Conservation (phyloP, 1,140 invertebrate genomes). For the Sycophila sp. region DNA sequence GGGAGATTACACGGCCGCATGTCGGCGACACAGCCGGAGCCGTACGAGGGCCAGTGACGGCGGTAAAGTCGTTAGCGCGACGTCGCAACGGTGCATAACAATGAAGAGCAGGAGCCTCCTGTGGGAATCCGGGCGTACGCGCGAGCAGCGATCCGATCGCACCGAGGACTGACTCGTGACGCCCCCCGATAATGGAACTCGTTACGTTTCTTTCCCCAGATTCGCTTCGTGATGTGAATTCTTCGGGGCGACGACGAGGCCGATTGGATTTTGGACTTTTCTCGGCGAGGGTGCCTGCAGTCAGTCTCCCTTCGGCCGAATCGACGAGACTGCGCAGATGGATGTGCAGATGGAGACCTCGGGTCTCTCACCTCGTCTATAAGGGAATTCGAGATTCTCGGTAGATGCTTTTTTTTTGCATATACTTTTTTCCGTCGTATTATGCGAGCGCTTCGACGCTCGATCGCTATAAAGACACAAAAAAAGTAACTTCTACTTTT, state of each 20-base stretch:
- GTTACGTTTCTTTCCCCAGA: slow-evolving; percentile 34
- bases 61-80: slow-evolving; percentile 31
- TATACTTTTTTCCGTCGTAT: too few relatives aligned
- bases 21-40: too few relatives aligned
- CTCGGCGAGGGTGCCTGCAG: neutral
- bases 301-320: too few relatives aligned
- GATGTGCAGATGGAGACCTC: neutral
- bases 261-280: slow-evolving; percentile 28
- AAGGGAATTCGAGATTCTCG: too few relatives aligned
- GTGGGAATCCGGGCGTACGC: slow-evolving; percentile 7
- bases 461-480: too few relatives aligned
- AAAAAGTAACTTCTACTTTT: too few relatives aligned
- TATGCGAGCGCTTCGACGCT: too few relatives aligned
- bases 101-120: slow-evolving; percentile 33
- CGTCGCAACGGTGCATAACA: slow-evolving; percentile 34
- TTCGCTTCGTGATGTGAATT: slow-evolving; percentile 36
- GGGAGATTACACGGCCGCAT: neutral
- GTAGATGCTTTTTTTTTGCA: too few relatives aligned
- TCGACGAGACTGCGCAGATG: neutral
- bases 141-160: neutral
- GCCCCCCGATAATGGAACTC: slow-evolving; percentile 38
- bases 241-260: neutral
- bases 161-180: slow-evolving; percentile 26
- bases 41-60: neutral
- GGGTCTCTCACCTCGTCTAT: neutral